phyloP scores from a whole-genome alignment of 1,140 invertebrate genomes.

The Pseudoatta argentina region DNA sequence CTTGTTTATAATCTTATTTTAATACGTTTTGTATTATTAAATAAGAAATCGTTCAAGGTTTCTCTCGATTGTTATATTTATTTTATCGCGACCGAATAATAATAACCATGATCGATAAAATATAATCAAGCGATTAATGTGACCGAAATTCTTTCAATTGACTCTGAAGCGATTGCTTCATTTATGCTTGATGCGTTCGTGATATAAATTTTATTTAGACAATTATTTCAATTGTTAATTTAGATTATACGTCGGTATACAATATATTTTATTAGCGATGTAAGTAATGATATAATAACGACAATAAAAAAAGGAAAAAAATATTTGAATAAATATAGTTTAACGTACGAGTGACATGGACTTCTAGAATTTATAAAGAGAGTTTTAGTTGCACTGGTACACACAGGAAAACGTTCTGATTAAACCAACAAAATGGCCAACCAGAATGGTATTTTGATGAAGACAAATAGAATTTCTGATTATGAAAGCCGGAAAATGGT shows the following conservation, averaged over 20 bases:
- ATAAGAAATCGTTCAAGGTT: conserved; percentile 37
- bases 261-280: background rate
- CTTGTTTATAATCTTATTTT: background rate
- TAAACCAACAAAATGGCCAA: no score
- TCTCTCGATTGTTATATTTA: background rate
- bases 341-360: background rate
- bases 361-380: background rate
- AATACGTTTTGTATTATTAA: background rate
- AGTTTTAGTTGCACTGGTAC: background rate
- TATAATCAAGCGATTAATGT: conserved; percentile 46
- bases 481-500: no score
- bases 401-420: no score
- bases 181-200: conserved; percentile 30
- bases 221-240: background rate
- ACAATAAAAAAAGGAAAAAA: background rate
- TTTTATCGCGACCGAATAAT: conserved; percentile 17
- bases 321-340: background rate
- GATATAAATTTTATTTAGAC: conserved; percentile 5
- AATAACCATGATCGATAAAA: conserved; percentile 41
- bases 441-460: no score
- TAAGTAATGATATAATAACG: background rate
- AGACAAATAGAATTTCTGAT: no score
- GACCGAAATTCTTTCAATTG: conserved; percentile 48
- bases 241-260: background rate
- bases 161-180: background rate